phyloP scores from a whole-genome alignment of 2,113 vertebrate species.

The Jaculus jaculus region DNA sequence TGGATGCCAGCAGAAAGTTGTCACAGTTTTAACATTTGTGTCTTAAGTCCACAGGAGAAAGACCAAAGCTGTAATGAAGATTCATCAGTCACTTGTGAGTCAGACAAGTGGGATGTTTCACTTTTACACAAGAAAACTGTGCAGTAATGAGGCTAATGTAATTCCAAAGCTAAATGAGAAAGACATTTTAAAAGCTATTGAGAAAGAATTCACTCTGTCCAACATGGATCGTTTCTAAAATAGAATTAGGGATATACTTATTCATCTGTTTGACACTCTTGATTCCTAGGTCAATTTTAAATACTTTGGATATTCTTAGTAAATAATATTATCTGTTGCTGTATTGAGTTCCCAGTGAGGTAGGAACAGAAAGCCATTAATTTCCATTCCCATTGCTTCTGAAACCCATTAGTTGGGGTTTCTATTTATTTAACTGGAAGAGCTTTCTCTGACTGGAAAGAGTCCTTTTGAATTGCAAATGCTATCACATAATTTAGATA shows the following conservation, averaged over 20 bases:
- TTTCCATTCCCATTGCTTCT: neutral
- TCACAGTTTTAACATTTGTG: neutral
- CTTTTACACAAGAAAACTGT: neutral
- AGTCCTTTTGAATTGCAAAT: slow-evolving; percentile 8
- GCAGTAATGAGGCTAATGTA: neutral
- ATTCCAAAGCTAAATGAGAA: neutral
- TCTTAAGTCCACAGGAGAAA: neutral
- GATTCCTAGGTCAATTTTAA: neutral
- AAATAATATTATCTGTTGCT: slow-evolving; percentile 9
- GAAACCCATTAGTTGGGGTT: slow-evolving; percentile 22
- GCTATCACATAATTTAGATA: slow-evolving; percentile 53
- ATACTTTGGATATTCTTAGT: neutral
- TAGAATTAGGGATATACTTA: neutral
- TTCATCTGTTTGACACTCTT: neutral
- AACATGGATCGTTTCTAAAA: neutral
- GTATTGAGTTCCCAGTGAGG: neutral
- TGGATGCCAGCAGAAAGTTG: neutral
- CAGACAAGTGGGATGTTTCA: neutral
- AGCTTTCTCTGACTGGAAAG: neutral
- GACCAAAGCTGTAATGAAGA: neutral
- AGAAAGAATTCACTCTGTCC: neutral
- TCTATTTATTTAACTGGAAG: slow-evolving; percentile 36
- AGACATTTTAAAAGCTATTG: neutral
- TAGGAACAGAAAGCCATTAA: neutral
- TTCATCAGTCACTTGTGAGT: neutral